Evolutionary conservation across 2,797 vertebrate genomes (phyloP).

Genomic region (Onychomys arenicola): DNA sequence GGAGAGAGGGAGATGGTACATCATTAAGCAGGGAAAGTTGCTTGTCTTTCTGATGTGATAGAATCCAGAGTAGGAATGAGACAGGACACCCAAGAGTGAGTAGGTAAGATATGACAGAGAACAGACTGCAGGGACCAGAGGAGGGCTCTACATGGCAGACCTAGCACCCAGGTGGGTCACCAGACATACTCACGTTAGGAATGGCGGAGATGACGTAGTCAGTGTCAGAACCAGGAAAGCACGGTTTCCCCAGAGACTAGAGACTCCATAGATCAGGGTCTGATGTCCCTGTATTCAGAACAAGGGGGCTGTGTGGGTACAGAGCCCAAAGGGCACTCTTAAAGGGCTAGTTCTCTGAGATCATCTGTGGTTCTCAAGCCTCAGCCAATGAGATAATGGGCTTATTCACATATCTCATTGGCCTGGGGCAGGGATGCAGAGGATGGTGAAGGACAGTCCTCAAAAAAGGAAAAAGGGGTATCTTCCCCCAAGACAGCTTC

Average conservation of each 20-base stretch:
- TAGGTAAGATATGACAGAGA: background rate
- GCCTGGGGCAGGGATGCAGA: background rate
- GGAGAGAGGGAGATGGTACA: background rate
- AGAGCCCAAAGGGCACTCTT: conserved; percentile 71
- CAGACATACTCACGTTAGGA: conserved; percentile 76
- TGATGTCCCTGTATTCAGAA: conserved; percentile 27
- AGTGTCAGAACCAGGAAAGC: conserved; percentile 56
- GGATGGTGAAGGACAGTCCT: conserved; percentile 38
- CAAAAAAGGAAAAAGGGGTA: conserved; percentile 16
- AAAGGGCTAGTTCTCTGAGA: conserved; percentile 73
- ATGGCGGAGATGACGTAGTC: conserved; percentile 43
- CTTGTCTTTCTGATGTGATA: conserved; percentile 48
- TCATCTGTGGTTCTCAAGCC: conserved; percentile 69
- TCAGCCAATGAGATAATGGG: conserved; percentile 76
- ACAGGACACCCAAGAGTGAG: background rate
- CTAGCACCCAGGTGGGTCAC: background rate
- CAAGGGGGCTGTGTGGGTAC: conserved; percentile 43
- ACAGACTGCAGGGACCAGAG: background rate
- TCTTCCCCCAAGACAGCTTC: conserved; percentile 31
- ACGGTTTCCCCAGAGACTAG: conserved; percentile 63
- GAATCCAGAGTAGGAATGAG: background rate
- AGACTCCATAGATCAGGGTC: conserved; percentile 68
- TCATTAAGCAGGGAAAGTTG: background rate
- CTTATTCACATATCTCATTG: conserved; percentile 77
- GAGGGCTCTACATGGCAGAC: background rate